Base-by-base conservation (phyloP, 2,113 vertebrate genomes). In the Chroicocephalus ridibundus region DNA sequence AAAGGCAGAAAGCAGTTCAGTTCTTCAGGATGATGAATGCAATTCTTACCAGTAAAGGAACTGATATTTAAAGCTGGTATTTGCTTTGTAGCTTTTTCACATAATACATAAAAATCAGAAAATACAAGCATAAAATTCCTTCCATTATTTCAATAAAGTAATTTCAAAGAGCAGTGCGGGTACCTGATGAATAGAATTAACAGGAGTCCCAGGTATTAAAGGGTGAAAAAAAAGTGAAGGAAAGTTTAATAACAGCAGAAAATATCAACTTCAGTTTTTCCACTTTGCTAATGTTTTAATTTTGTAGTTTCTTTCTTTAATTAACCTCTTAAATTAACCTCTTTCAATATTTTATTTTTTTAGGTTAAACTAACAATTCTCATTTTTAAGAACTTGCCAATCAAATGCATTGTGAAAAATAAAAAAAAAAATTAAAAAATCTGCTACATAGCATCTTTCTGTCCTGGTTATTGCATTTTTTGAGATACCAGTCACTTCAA, bases 221-320 rank as follows among this genome's bases (percentile, higher is more conserved):
- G 5, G 1, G 26, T 2, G 3, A 6, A 1, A 2, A 18, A 44
- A 32, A 7, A 46, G 60, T 21, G 17, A 81, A 82, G 6, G 10
- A n/a, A 13, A 58, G 6, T 74, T 84, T 57, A 57, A 84, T 61
- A 15, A 58, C 3, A 34, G 14, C 22, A 34, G 86, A 74, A 77
- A 13, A 24, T 6, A 6, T 31, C 34, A 77, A 17, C 27, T 90
- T 93, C 42, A 34, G 5, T 65, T 88, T 69, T 77, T 14, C 42
- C 24, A 21, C 25, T 88, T 92, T 27, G 16, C 5, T 44, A 16
- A 49, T 46, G 81, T 91, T 88, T 77, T 46, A 51, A 42, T 80
- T 68, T 62, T 82, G 47, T 80, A 6, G 5, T 42, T 85, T 60
- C 38, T 71, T 87, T 60, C 51, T 74, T 71, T 70, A n/a, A 70